Evolutionary conservation across 2,888 invertebrate genomes (phyloP), one percentile per base, ranked within the genome.

Genomic region (Cataglyphis altisquamis): DNA sequence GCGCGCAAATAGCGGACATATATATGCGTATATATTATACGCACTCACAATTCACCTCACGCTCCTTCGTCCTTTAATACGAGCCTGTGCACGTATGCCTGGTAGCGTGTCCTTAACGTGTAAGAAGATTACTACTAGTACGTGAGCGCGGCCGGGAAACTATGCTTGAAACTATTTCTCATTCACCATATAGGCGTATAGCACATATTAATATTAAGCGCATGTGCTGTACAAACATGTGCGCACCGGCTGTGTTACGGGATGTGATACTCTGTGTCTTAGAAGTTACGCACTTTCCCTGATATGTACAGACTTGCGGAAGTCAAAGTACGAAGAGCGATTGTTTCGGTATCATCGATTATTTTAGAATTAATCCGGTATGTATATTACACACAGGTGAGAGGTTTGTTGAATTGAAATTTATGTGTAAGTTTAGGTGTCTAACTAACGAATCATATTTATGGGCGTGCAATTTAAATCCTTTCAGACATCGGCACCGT

Each of bases 1-100:
- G 39, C 52, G 62, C 57, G 57, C 48, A 67, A 78, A 68, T 78
- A 67, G 55, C 64, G 6, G 18, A 12, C 36, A 21, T 41, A 78
- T 66, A 25, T 2, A 29, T 21, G 81, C 67, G 85, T 41, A 63
- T 68, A 84, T 75, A 29, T 29, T 29, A 80, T 82, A 80, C 73
- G 64, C 77, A 39, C 73, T 82, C 85, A 66, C 84, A 66, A 88
- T 88, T 88, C 89, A 66, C 77, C 82, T 88, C 88, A 84, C 85
- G 87, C 87, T 84, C 67, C 80, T 74, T 75, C 83, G 86, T 81
- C 84, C 81, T 64, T 60, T 77, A 80, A 88, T 83, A 74, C 83
- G 70, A 55, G 48, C 55, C 66, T 18, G 77, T 60, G 66, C 88
- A 74, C 89, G 85, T 87, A 89, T 87, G 84, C 68, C 63, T 29